A percentile compares a stretch with the other conserved stretches of the same genome.
phyloP scores from a whole-genome alignment of 2,888 invertebrate genomes.

The Anaspis maculata region DNA sequence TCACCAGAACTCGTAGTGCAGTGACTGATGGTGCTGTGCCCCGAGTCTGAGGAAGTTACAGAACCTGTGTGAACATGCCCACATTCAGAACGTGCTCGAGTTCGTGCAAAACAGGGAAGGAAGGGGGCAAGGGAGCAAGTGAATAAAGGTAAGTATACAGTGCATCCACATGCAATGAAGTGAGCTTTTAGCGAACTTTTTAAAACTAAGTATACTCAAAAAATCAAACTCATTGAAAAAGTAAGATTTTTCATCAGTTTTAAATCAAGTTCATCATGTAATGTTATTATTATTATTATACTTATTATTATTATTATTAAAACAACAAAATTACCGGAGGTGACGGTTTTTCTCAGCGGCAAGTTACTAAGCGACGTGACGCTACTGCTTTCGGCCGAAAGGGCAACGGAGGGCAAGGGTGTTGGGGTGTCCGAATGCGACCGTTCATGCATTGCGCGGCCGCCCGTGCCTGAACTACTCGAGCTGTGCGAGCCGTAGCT shows the following conservation, averaged over 20 bases:
- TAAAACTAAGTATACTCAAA: no score
- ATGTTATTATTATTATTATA: no score
- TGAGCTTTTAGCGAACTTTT: no score
- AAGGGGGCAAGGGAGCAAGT: no score
- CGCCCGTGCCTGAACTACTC: conserved; percentile 39
- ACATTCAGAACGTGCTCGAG: conserved; percentile 26
- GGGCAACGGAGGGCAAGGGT: conserved; percentile 75
- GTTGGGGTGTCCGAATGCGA: conserved; percentile 86
- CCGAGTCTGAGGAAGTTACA: conserved; percentile 86
- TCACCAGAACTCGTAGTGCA: conserved; percentile 48
- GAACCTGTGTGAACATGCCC: conserved; percentile 54
- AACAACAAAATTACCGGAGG: conserved; percentile 50
- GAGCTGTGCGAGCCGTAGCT: conserved; percentile 49
- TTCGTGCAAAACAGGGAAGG: no score
- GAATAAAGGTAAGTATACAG: no score
- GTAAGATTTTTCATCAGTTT: no score
- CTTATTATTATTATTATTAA: conserved; percentile 1
- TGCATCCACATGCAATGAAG: no score
- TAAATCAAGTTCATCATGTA: no score
- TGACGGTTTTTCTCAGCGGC: conserved; percentile 74
- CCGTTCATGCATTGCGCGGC: conserved; percentile 71
- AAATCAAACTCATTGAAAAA: no score
- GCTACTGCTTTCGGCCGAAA: conserved; percentile 91
- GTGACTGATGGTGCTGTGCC: conserved; percentile 68
- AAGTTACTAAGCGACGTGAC: conserved; percentile 88